These are phyloP conservation scores for Cosmopolites sordidus DNA, from an alignment of 2,888 invertebrate genomes.

Conservation along the genomic window DNA sequence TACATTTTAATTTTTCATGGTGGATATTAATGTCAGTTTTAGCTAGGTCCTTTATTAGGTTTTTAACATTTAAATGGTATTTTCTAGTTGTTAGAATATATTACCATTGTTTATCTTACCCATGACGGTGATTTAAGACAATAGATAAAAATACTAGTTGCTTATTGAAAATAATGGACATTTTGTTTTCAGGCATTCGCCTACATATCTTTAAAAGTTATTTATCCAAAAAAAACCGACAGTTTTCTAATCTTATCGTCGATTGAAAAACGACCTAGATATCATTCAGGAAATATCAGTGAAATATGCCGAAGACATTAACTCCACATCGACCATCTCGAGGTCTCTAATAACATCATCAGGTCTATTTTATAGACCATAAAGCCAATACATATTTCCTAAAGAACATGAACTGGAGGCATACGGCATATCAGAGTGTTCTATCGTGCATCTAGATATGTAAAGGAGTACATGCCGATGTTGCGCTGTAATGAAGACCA, in stretches of 20 bases:
- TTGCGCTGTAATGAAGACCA: conserved; percentile 41
- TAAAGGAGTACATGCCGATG: conserved; percentile 48
- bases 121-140: no score
- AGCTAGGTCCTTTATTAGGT: no score
- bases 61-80: no score
- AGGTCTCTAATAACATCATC: conserved; percentile 20
- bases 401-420: conserved; percentile 14
- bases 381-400: conserved; percentile 26
- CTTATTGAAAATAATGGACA: no score
- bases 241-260: background rate
- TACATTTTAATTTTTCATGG: no score
- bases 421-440: background rate
- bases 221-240: no score
- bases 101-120: no score
- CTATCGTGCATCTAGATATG: conserved; percentile 48
- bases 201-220: no score
- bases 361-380: conserved; percentile 24
- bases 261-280: background rate
- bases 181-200: no score
- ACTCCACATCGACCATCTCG: background rate
- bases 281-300: background rate
- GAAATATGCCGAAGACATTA: conserved; percentile 1
- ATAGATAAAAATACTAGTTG: no score
- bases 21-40: no score
- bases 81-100: no score